A percentile compares a stretch with the other conserved stretches of the same genome.
These are phyloP conservation scores for Diploscapter pachys DNA, from an alignment of 1,140 invertebrate species.

Conservation along the genomic window DNA sequence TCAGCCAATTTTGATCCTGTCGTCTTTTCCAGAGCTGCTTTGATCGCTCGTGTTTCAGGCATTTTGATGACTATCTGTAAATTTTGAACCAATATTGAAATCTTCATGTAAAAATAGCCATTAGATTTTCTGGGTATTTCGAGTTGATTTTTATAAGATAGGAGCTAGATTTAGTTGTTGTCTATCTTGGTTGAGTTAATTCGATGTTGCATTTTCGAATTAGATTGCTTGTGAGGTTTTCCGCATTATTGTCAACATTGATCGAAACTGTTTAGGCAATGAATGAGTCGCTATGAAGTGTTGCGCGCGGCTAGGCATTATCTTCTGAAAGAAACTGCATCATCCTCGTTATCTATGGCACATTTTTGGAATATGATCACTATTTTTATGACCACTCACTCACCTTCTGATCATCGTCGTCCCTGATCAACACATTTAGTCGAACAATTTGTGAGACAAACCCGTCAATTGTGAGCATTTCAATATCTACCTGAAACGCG, in stretches of 20 bases:
- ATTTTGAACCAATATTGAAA: not conserved
- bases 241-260: slow-evolving; percentile 8
- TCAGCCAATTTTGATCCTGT: slow-evolving; percentile 3
- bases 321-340: too few species aligned
- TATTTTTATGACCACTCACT: too few species aligned
- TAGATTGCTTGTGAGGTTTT: not conserved
- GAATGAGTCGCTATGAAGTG: too few species aligned
- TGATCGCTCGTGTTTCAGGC: slow-evolving; percentile 8
- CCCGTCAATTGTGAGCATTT: slow-evolving; percentile 12
- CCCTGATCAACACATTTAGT: not conserved
- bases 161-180: too few species aligned
- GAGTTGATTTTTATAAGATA: too few species aligned
- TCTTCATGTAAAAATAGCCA: not conserved
- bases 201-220: not conserved
- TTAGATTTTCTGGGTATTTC: not conserved
- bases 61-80: slow-evolving; percentile 12
- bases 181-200: too few species aligned
- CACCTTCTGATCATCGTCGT: too few species aligned
- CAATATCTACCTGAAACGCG: not conserved
- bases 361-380: too few species aligned
- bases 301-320: too few species aligned
- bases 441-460: slow-evolving; percentile 14
- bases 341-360: too few species aligned
- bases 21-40: slow-evolving; percentile 7
- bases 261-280: too few species aligned